phyloP scores from a whole-genome alignment of 2,797 vertebrate genomes.

The Gallinago stenura region DNA sequence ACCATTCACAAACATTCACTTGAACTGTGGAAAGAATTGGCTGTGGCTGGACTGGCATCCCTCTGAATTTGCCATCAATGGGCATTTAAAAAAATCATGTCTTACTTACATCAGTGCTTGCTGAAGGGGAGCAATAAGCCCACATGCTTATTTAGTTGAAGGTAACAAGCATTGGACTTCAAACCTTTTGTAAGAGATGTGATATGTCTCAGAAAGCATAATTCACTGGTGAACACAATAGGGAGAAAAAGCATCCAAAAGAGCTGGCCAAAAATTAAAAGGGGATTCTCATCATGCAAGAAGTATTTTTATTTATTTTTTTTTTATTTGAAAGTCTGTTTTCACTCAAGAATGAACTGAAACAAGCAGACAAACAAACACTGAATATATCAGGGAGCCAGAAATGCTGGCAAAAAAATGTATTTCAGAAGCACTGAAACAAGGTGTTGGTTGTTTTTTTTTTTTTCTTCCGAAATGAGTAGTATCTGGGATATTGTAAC shows the following conservation, averaged over 20 bases:
- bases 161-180: neutral
- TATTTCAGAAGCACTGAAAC: neutral
- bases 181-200: neutral
- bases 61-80: neutral
- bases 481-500: neutral
- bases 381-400: neutral
- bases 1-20: neutral
- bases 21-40: neutral
- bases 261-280: conserved; percentile 32
- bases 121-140: neutral
- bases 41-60: neutral
- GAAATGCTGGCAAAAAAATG: neutral
- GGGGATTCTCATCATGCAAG: neutral
- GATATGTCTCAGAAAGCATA: neutral
- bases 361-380: neutral
- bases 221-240: neutral
- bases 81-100: neutral
- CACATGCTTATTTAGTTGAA: neutral
- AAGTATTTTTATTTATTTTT: neutral
- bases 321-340: neutral
- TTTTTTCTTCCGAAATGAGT: neutral
- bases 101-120: neutral
- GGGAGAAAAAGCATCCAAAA: neutral
- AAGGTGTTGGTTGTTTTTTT: neutral
- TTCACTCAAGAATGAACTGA: neutral